These are phyloP conservation scores for Triops cancriformis DNA, from an alignment of 1,140 invertebrate genomes.

Conservation along the genomic window DNA sequence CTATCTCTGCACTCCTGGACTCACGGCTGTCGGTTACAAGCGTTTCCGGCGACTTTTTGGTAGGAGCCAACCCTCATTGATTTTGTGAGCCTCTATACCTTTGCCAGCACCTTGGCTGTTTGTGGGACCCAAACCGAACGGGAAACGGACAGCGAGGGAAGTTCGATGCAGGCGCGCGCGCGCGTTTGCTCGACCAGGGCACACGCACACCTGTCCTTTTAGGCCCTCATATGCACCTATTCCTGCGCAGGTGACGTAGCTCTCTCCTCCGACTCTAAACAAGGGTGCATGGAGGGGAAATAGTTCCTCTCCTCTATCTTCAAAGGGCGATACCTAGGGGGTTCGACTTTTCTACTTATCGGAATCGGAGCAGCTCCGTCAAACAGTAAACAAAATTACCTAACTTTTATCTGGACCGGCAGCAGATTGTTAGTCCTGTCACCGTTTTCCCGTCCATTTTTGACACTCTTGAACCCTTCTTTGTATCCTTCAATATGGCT, in stretches of 20 bases:
- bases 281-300: not conserved
- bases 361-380: not conserved
- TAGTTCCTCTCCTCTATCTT: not conserved
- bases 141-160: not conserved
- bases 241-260: conserved; percentile 1
- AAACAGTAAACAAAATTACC: not conserved
- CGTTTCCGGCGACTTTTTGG: conserved; percentile 6
- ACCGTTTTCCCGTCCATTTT: not conserved
- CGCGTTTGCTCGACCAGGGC: not conserved
- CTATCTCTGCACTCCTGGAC: not conserved
- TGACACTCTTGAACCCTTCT: not conserved
- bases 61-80: conserved; percentile 9
- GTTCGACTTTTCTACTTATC: not conserved
- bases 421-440: not conserved
- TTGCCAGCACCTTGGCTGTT: not conserved
- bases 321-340: conserved; percentile 3
- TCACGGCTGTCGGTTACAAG: not conserved
- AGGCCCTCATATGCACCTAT: conserved; percentile 1
- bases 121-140: not conserved
- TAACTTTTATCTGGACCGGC: not conserved
- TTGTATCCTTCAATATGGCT: no score
- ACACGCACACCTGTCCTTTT: not conserved
- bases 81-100: not conserved
- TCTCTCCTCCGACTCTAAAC: not conserved
- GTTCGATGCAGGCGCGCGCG: conserved; percentile 6